Base-by-base conservation (phyloP, 37 sponge, comb jelly and placozoan species). In the Beroe forskalii region DNA sequence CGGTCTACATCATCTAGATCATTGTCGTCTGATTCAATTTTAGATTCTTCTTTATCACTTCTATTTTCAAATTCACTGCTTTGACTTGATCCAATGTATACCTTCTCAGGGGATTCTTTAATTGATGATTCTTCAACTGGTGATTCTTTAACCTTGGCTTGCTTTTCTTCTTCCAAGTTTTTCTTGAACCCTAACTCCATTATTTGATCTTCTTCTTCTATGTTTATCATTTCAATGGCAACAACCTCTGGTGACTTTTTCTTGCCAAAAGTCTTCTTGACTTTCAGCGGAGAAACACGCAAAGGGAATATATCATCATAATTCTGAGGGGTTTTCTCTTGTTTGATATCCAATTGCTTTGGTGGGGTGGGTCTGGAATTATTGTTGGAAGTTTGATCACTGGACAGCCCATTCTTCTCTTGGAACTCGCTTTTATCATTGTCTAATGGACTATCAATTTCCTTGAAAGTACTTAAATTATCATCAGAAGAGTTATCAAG, bases 121-220 rank as follows among this genome's bases (percentile, higher is more conserved):
- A n/a, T n/a, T n/a, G n/a, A n/a, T n/a, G n/a, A n/a, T n/a, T n/a
- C n/a, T n/a, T n/a, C n/a, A n/a, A n/a, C n/a, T n/a, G n/a, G n/a
- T n/a, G n/a, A n/a, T n/a, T n/a, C n/a, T n/a, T n/a, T n/a, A n/a
- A n/a, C n/a, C n/a, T n/a, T n/a, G 1, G 27, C 32, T 23, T 6
- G 4, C 38, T 17, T 69, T 6, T 80, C 38, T 19, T 41, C 86
- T 44, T 43, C 55, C 3, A 80, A 23, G 22, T 43, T 37, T 44
- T 80, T 80, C 48, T 80, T 41, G 40, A 80, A 80, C 30, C 2
- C 86, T 24, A 23, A n/a, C 55, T 41, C 55, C 43, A 80, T 80
- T 14, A 80, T 80, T 25, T 42, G n/a, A 80, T 80, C 86, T 80
- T 80, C 86, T 44, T 80, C 86, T 4, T 80, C 55, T 25, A 48